phyloP scores from a whole-genome alignment of 2,113 vertebrate genomes.

The Chelonoidis abingdonii region DNA sequence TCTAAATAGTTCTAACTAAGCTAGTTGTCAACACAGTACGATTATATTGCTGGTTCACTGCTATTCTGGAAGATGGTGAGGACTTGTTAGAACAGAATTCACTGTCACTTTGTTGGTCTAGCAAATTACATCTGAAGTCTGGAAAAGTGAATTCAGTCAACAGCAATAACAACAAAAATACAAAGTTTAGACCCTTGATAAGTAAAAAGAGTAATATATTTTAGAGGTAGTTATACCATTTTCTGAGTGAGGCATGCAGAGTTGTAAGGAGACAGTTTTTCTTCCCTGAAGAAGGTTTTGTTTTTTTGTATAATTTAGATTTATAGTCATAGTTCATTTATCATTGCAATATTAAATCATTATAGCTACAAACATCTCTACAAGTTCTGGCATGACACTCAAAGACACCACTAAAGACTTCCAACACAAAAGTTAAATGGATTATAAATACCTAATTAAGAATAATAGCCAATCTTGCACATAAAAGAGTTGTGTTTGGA shows the following conservation, averaged over 20 bases:
- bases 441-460: constrained; percentile 34
- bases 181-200: background rate
- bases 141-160: constrained; percentile 39
- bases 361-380: background rate
- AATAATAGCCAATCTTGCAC: background rate
- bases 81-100: constrained; percentile 24
- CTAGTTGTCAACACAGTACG: constrained; percentile 34
- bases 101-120: constrained; percentile 26
- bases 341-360: background rate
- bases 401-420: constrained; percentile 21
- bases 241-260: background rate
- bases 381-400: background rate
- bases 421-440: background rate
- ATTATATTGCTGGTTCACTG: constrained; percentile 20
- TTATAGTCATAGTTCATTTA: constrained; percentile 13
- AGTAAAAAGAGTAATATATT: background rate
- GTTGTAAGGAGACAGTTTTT: background rate
- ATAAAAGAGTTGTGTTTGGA: background rate
- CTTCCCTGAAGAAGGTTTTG: background rate
- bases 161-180: background rate
- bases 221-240: background rate
- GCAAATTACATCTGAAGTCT: constrained; percentile 43
- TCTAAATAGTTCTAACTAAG: constrained; percentile 30
- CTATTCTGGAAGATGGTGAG: constrained; percentile 12
- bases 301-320: background rate